Evolutionary conservation across 2,888 invertebrate species (phyloP).

Genomic region (Beris morrisii): DNA sequence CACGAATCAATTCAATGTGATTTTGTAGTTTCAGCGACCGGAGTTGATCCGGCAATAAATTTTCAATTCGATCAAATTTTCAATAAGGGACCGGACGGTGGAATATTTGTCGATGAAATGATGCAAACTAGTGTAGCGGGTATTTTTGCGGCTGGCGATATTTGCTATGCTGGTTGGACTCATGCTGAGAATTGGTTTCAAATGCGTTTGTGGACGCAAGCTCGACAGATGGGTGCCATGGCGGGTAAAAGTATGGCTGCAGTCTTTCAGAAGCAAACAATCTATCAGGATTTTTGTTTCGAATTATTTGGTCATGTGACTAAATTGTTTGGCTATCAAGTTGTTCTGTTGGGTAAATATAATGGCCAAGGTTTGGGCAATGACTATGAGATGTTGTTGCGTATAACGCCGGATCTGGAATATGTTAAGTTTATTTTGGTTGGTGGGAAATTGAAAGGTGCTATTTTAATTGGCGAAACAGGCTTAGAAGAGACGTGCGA

Average conservation of each 20-base stretch:
- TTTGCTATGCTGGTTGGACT: conserved; percentile 81
- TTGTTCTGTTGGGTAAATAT: conserved; percentile 86
- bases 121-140: conserved; percentile 78
- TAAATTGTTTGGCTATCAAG: conserved; percentile 89
- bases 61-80: conserved; percentile 61
- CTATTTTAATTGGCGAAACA: conserved; percentile 94
- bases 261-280: conserved; percentile 62
- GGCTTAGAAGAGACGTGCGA: conserved; percentile 98
- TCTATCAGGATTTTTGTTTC: conserved; percentile 92
- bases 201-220: conserved; percentile 97
- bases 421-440: conserved; percentile 87
- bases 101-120: conserved; percentile 79
- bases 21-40: conserved; percentile 93
- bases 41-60: conserved; percentile 74
- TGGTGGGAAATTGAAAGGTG: conserved; percentile 85
- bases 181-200: conserved; percentile 85
- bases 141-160: conserved; percentile 95
- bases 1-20: conserved; percentile 76
- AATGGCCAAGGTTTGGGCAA: conserved; percentile 86
- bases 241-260: conserved; percentile 88
- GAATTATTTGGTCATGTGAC: conserved; percentile 98
- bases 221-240: conserved; percentile 94
- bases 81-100: conserved; percentile 69
- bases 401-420: conserved; percentile 78
- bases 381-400: conserved; percentile 80